phyloP scores from a whole-genome alignment of 2,797 vertebrate species.

The Spizella passerina region DNA sequence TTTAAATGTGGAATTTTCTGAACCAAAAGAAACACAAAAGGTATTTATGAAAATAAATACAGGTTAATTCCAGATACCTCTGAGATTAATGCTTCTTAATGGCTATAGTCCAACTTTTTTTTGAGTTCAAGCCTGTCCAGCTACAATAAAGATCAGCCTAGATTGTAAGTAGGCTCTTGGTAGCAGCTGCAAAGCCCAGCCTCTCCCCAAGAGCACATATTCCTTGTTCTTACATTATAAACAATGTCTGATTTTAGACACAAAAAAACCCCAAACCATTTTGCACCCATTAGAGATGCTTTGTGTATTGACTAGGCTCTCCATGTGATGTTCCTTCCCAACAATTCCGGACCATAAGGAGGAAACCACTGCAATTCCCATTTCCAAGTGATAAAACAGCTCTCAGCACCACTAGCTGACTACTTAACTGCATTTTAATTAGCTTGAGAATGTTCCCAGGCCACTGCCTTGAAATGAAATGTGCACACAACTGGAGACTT shows the following conservation, averaged over 20 bases:
- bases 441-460: background rate
- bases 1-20: background rate
- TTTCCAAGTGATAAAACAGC: background rate
- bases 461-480: background rate
- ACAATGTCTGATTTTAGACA: background rate
- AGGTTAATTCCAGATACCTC: background rate
- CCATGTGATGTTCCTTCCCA: background rate
- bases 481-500: background rate
- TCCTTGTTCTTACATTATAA: background rate
- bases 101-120: background rate
- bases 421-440: background rate
- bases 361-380: background rate
- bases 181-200: background rate
- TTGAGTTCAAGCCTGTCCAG: background rate
- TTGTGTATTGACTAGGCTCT: background rate
- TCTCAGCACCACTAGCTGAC: constrained; percentile 4
- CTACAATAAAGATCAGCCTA: background rate
- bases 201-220: background rate
- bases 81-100: background rate
- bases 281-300: background rate
- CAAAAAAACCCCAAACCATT: background rate
- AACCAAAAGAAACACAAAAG: background rate
- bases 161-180: background rate
- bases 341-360: background rate
- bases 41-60: background rate